These are phyloP conservation scores for Listronotus bonariensis DNA, from an alignment of 1,140 invertebrate species.

Conservation along the genomic window DNA sequence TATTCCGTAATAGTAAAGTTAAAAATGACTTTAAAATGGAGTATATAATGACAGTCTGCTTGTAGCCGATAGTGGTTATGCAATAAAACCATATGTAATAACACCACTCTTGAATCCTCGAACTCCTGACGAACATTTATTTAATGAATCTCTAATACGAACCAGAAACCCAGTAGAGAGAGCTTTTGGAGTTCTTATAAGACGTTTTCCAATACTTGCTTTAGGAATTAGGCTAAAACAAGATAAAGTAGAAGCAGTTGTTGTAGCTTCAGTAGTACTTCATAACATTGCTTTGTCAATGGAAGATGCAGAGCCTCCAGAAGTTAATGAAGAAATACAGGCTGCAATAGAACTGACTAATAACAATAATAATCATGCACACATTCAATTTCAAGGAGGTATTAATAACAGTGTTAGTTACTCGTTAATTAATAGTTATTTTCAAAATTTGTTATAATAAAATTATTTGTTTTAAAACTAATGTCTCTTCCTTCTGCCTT, in stretches of 20 bases:
- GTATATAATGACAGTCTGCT: neutral
- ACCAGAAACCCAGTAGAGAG: constrained; percentile 51
- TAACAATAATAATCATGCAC: no score
- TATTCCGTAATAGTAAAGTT: constrained; percentile 43
- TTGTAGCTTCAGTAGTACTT: no score
- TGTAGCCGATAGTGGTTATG: neutral
- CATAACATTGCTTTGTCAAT: no score
- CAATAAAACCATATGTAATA: constrained; percentile 7
- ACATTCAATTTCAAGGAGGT: no score
- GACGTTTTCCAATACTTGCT: constrained; percentile 46
- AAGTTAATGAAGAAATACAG: neutral
- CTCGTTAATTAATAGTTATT: no score
- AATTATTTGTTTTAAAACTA: no score
- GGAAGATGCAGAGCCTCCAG: no score
- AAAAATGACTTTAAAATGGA: constrained; percentile 6
- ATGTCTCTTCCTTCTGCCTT: no score
- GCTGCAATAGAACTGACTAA: no score
- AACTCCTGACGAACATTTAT: constrained; percentile 40
- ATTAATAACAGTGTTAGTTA: no score
- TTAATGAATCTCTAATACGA: constrained; percentile 48
- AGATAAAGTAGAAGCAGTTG: no score
- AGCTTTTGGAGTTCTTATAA: constrained; percentile 48
- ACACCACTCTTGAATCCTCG: constrained; percentile 43
- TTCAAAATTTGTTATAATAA: no score
- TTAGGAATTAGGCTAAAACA: constrained; percentile 20